These are phyloP conservation scores for Telmatochromis brachygnathus DNA, from an alignment of 2,113 vertebrate genomes.

Conservation along the genomic window DNA sequence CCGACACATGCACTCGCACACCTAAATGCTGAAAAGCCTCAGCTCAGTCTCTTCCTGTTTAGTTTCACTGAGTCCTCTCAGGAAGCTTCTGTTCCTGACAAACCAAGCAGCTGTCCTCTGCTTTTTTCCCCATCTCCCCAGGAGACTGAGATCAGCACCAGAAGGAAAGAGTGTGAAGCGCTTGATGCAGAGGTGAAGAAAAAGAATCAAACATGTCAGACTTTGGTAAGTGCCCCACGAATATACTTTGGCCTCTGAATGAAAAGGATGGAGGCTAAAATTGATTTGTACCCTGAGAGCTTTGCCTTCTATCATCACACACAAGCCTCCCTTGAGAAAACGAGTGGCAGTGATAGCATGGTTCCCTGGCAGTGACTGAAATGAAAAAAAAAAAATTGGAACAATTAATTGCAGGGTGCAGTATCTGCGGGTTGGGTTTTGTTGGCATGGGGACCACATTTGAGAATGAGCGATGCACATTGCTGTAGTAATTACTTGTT, in stretches of 20 bases:
- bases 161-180: conserved; percentile 67
- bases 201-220: conserved; percentile 78
- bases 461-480: not conserved
- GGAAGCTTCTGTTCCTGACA: conserved; percentile 33
- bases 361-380: conserved; percentile 21
- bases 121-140: conserved; percentile 43
- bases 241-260: conserved; percentile 34
- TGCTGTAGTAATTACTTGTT: not conserved
- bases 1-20: not conserved
- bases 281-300: conserved; percentile 56
- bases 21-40: not conserved
- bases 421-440: not conserved
- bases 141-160: conserved; percentile 74
- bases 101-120: conserved; percentile 28
- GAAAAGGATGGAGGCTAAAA: conserved; percentile 38
- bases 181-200: conserved; percentile 73
- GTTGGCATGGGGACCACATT: not conserved
- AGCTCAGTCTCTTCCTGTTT: not conserved
- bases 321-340: conserved; percentile 39
- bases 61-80: not conserved
- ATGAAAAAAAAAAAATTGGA: conserved; percentile 18
- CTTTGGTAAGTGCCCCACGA: conserved; percentile 72
- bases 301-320: conserved; percentile 40
- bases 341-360: conserved; percentile 19
- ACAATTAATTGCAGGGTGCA: not conserved